phyloP scores from a whole-genome alignment of 64 coral and sea anemone species.

The Platygyra sinensis region DNA sequence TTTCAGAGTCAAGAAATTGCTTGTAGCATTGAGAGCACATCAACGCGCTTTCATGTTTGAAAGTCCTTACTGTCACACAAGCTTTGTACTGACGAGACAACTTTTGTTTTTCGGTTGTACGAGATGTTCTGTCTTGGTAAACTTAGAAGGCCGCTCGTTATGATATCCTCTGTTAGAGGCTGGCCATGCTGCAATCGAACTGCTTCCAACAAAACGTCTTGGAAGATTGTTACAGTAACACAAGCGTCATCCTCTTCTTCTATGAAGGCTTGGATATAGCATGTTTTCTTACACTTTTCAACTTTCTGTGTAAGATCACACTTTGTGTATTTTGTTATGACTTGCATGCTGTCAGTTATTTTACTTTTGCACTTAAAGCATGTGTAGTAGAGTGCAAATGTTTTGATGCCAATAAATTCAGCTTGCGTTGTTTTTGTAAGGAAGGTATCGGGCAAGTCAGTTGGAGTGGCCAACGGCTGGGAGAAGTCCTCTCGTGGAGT shows the following conservation, averaged over 20 bases:
- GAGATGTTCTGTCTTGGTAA: neutral
- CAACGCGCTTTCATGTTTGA: neutral
- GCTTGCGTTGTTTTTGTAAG: neutral
- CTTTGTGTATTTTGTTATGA: neutral
- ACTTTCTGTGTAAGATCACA: neutral
- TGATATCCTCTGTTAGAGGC: neutral
- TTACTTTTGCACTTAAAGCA: neutral
- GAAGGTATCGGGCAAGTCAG: neutral
- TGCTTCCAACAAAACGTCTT: neutral
- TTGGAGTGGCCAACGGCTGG: neutral
- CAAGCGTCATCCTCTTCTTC: neutral
- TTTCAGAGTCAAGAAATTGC: neutral
- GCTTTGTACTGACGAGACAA: neutral
- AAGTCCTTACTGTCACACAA: neutral
- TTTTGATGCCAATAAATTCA: neutral
- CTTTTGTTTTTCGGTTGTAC: neutral
- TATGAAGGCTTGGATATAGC: neutral
- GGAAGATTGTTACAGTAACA: neutral
- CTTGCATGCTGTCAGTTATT: neutral
- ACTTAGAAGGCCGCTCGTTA: neutral
- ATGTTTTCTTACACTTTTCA: neutral
- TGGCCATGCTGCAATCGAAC: neutral
- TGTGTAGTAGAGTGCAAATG: neutral
- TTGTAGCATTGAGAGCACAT: neutral
- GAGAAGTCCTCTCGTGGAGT: no score